A percentile compares a stretch with the other conserved stretches of the same genome.
Conservation (phyloP, 2,797 vertebrate genomes). For the Coreius guichenoti region DNA sequence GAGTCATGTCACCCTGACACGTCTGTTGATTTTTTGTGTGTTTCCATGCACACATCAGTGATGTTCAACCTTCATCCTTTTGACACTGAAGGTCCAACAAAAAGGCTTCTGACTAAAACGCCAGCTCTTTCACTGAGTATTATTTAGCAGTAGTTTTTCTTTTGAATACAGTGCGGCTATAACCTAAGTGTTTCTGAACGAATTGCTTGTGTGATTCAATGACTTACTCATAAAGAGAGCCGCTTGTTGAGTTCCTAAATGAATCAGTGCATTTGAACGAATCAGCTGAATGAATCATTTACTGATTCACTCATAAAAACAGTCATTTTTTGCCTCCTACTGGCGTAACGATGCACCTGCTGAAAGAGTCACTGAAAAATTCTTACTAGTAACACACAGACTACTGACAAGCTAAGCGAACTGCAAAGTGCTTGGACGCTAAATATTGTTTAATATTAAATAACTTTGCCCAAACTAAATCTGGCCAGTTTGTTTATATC, state of each 20-base stretch:
- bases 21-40: not conserved
- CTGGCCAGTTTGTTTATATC: not conserved
- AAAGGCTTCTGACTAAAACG: not conserved
- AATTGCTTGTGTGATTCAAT: not conserved
- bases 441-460: slow-evolving; percentile 8
- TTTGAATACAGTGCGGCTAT: not conserved
- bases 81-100: not conserved
- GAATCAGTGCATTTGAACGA: not conserved
- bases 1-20: slow-evolving; percentile 46
- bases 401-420: not conserved
- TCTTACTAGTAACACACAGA: not conserved
- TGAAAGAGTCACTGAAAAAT: not conserved
- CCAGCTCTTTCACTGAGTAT: not conserved
- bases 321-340: not conserved
- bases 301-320: not conserved
- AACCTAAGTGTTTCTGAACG: not conserved
- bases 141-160: not conserved
- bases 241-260: not conserved
- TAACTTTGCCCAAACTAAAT: not conserved
- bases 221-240: not conserved
- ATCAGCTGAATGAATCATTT: not conserved
- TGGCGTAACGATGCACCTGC: not conserved
- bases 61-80: not conserved
- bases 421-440: not conserved
- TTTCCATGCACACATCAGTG: not conserved